These are phyloP conservation scores for Blennius ocellaris DNA, from an alignment of 2,113 vertebrate genomes.

Conservation along the genomic window DNA sequence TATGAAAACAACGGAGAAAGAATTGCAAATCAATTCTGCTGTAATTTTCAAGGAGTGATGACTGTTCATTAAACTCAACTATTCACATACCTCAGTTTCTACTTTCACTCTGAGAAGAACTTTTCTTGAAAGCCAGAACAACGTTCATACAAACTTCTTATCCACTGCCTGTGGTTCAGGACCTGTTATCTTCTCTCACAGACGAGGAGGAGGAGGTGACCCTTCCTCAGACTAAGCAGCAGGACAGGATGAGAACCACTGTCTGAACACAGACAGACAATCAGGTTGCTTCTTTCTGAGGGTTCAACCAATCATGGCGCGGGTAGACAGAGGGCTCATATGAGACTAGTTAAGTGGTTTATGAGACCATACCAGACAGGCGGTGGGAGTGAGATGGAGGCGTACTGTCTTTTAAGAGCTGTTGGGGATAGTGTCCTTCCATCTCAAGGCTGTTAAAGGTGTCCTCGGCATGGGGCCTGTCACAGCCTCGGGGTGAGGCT, in stretches of 20 bases:
- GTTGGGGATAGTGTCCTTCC: constrained; percentile 43
- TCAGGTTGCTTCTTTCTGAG: constrained; percentile 4
- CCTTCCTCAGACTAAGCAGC: constrained; percentile 21
- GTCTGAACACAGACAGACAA: constrained; percentile 5
- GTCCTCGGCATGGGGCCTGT: constrained; percentile 31
- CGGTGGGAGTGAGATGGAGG: constrained; percentile 21
- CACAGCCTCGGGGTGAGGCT: constrained; percentile 41
- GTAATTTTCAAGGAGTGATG: too few relatives aligned
- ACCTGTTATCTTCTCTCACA: too few relatives aligned
- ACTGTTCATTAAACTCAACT: too few relatives aligned
- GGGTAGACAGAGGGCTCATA: constrained; percentile 42
- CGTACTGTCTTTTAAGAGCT: constrained; percentile 62
- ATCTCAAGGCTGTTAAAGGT: constrained; percentile 64
- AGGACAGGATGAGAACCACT: constrained; percentile 46
- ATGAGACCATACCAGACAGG: constrained; percentile 61
- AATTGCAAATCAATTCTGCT: too few relatives aligned
- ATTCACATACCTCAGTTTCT: too few relatives aligned
- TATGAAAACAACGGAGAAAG: too few relatives aligned
- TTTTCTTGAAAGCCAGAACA: too few relatives aligned
- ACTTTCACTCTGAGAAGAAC: too few relatives aligned
- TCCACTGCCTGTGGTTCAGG: too few relatives aligned
- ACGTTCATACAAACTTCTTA: too few relatives aligned
- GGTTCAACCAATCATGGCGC: constrained; percentile 33
- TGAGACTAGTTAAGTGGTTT: constrained; percentile 70
- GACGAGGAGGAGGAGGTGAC: too few relatives aligned